These are phyloP conservation scores for Deilephila porcellus DNA, from an alignment of 2,888 invertebrate genomes.

Conservation along the genomic window DNA sequence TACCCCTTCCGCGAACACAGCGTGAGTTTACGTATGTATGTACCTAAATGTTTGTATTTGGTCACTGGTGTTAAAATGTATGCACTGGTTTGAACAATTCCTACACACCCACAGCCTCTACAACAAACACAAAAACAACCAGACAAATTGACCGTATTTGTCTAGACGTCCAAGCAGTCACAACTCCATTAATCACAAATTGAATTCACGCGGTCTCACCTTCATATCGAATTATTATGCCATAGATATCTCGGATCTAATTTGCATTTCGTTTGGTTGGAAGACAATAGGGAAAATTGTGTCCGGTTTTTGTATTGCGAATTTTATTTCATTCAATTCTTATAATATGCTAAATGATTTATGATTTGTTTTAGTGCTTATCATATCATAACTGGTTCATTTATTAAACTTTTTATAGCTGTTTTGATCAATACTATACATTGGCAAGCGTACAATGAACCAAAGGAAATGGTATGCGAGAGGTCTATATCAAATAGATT, in stretches of 20 bases:
- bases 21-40: not conserved
- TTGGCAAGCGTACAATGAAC: too few species aligned
- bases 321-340: not conserved
- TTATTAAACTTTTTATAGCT: too few species aligned
- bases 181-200: conserved; percentile 5
- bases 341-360: too few species aligned
- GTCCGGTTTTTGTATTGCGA: not conserved
- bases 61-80: too few species aligned
- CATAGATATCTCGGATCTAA: conserved; percentile 6
- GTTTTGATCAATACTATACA: too few species aligned
- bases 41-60: not conserved
- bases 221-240: not conserved
- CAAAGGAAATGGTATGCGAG: too few species aligned
- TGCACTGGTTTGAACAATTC: not conserved
- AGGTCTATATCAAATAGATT: too few species aligned
- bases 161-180: not conserved
- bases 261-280: not conserved
- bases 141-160: not conserved
- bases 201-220: not conserved
- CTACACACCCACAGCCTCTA: not conserved
- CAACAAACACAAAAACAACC: not conserved
- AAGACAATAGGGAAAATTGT: conserved; percentile 6
- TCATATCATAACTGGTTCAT: too few species aligned
- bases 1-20: too few species aligned
- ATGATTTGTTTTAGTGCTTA: too few species aligned